phyloP scores from a whole-genome alignment of 2,888 invertebrate genomes.

The Slavum lentiscoides region DNA sequence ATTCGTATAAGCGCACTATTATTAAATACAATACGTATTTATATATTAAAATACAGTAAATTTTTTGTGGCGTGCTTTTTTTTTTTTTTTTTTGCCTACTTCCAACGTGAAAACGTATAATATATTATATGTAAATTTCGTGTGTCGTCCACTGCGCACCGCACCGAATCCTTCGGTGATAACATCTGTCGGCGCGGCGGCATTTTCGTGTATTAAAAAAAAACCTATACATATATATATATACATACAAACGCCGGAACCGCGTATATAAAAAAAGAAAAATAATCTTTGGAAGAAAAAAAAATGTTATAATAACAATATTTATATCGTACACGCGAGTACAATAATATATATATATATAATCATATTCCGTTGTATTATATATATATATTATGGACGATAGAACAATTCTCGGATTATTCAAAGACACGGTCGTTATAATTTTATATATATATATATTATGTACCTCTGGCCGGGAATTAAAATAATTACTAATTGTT shows the following conservation, averaged over 20 bases:
- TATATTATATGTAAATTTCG: slow-evolving; percentile 51
- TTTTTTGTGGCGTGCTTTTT: background rate
- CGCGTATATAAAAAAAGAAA: slow-evolving; percentile 6
- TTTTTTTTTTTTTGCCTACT: background rate
- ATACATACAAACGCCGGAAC: slow-evolving; percentile 25
- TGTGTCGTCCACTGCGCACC: slow-evolving; percentile 8
- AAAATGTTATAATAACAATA: background rate
- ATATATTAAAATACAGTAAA: no score
- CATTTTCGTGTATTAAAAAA: slow-evolving; percentile 8
- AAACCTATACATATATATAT: background rate
- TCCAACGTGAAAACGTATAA: slow-evolving; percentile 21
- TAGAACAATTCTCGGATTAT: slow-evolving; percentile 35
- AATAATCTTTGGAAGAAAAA: slow-evolving; percentile 37
- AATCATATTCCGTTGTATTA: slow-evolving; percentile 5
- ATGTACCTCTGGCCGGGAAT: slow-evolving; percentile 2
- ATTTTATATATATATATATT: background rate
- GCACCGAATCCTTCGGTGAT: slow-evolving; percentile 7
- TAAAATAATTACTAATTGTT: slow-evolving; percentile 52
- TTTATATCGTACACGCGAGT: background rate
- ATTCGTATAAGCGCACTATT: no score
- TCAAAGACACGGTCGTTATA: slow-evolving; percentile 30
- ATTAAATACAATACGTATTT: no score
- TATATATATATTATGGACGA: background rate
- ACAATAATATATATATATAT: slow-evolving; percentile 1
- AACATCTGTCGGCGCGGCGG: slow-evolving; percentile 31